phyloP scores from a whole-genome alignment of 2,113 vertebrate genomes.

The Cairina moschata region DNA sequence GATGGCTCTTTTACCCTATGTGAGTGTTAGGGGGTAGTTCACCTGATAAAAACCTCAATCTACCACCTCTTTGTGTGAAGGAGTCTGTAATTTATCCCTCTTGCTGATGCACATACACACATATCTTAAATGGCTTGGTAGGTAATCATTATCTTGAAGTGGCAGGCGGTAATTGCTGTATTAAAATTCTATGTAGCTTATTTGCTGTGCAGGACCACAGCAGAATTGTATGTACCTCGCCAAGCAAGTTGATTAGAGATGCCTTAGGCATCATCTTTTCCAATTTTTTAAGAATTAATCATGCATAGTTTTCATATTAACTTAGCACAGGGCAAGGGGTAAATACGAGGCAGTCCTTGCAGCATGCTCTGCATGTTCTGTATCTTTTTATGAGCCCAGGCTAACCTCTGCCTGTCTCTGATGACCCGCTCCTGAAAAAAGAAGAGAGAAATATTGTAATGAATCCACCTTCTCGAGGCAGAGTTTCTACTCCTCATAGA shows the following conservation, averaged over 20 bases:
- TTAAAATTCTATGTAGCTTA: constrained; percentile 47
- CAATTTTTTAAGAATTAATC: constrained; percentile 35
- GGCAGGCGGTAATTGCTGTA: constrained; percentile 46
- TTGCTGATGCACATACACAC: background rate
- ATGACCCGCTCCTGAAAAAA: background rate
- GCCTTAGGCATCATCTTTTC: constrained; percentile 30
- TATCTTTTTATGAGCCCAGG: background rate
- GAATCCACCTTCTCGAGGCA: background rate
- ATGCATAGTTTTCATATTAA: background rate
- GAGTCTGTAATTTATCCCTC: background rate
- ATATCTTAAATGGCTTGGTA: background rate
- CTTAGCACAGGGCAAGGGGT: background rate
- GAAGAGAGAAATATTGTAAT: background rate
- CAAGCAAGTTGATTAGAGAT: constrained; percentile 40
- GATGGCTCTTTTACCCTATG: background rate
- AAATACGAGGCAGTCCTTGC: background rate
- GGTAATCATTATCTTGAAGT: constrained; percentile 39
- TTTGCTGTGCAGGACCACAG: background rate
- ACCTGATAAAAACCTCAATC: background rate
- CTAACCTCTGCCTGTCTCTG: background rate
- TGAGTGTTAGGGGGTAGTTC: background rate
- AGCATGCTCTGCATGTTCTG: background rate
- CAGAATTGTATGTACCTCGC: background rate
- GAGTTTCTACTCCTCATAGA: background rate
- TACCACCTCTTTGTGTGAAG: background rate